Conservation (phyloP, 2,888 invertebrate genomes). For the Thysanoteuthis rhombus region DNA sequence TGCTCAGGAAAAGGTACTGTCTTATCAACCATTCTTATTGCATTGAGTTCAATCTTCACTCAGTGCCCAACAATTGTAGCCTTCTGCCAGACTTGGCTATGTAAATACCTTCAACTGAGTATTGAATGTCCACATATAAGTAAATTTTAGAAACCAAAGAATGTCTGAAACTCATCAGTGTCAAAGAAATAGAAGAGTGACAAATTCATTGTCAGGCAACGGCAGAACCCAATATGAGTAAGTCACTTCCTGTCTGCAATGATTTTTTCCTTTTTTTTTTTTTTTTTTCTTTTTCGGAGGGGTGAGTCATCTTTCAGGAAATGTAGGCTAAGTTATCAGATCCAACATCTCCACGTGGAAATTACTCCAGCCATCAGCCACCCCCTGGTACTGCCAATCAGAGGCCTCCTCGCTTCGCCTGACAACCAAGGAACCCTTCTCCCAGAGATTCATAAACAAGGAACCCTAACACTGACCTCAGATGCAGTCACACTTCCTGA, state of each 20-base stretch:
- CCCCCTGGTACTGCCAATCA: neutral
- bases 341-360: neutral
- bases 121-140: too few species aligned
- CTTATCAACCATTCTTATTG: too few species aligned
- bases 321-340: neutral
- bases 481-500: neutral
- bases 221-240: neutral
- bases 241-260: neutral
- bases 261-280: too few species aligned
- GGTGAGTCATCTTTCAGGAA: neutral
- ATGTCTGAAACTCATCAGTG: neutral
- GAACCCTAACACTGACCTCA: neutral
- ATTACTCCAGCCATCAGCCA: neutral
- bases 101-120: too few species aligned
- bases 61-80: too few species aligned
- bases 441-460: neutral
- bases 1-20: too few species aligned
- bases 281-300: neutral
- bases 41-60: too few species aligned
- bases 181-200: neutral
- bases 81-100: too few species aligned
- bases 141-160: neutral
- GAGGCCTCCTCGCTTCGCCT: neutral
- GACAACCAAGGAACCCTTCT: neutral
- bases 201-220: neutral